Conservation (phyloP, 1,140 invertebrate genomes). For the Cydia pomonella region DNA sequence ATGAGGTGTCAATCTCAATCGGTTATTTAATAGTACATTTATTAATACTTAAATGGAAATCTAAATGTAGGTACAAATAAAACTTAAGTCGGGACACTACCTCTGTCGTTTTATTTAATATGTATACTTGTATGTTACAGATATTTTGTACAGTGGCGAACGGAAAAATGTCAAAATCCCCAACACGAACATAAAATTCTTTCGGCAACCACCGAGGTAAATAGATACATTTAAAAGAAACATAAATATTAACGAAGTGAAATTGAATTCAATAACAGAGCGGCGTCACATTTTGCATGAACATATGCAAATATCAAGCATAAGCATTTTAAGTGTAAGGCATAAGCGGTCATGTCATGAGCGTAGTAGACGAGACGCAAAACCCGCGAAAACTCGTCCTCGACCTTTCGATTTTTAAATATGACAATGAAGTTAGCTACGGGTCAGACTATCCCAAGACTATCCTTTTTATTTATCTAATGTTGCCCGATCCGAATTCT, state of each 20-base stretch:
- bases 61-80: too few species aligned
- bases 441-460: slow-evolving; percentile 8
- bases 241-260: too few species aligned
- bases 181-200: slow-evolving; percentile 61
- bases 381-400: slow-evolving; percentile 26
- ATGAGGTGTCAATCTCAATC: too few species aligned
- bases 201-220: slow-evolving; percentile 68
- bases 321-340: too few species aligned
- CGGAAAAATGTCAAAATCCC: slow-evolving; percentile 62
- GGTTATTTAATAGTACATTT: too few species aligned
- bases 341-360: too few species aligned
- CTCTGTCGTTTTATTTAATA: neutral
- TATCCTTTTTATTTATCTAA: slow-evolving; percentile 11
- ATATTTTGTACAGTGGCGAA: slow-evolving; percentile 75
- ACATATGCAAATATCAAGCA: too few species aligned
- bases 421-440: slow-evolving; percentile 1
- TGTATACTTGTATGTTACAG: slow-evolving; percentile 50
- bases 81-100: too few species aligned
- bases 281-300: too few species aligned
- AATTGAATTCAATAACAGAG: too few species aligned
- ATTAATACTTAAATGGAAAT: too few species aligned
- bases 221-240: neutral
- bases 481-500: slow-evolving; percentile 19
- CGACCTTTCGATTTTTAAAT: slow-evolving; percentile 33
- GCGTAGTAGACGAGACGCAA: neutral